Percentiles rank a stretch among this genome's conserved stretches.
These are phyloP conservation scores for Scolanthus callimorphus DNA, from an alignment of 92 coral and sea anemone genomes.

Conservation along the genomic window DNA sequence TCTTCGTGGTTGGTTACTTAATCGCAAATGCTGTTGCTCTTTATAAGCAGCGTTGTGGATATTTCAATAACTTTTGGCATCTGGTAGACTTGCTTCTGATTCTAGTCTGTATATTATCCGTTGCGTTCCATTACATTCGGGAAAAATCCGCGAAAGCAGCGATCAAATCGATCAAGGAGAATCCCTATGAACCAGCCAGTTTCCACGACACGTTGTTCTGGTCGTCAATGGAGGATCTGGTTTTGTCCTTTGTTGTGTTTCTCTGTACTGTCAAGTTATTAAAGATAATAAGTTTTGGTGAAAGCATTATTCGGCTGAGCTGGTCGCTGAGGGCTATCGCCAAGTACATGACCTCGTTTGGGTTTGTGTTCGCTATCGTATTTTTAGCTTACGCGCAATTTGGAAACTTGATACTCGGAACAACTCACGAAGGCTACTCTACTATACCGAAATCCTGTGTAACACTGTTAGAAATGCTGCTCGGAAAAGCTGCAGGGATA, in stretches of 20 bases:
- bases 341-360: slow-evolving; percentile 16
- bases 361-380: slow-evolving; percentile 23
- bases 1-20: slow-evolving; percentile 35
- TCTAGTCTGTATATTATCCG: slow-evolving; percentile 6
- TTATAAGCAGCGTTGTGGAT: slow-evolving; percentile 11
- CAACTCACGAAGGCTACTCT: slow-evolving; percentile 25
- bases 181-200: slow-evolving; percentile 31
- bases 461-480: slow-evolving; percentile 34
- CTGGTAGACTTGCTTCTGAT: slow-evolving; percentile 25
- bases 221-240: slow-evolving; percentile 18
- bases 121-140: slow-evolving; percentile 23
- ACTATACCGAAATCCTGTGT: slow-evolving; percentile 13
- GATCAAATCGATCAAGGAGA: slow-evolving; percentile 26
- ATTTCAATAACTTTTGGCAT: slow-evolving; percentile 30
- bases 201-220: slow-evolving; percentile 23
- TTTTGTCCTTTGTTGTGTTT: slow-evolving; percentile 25
- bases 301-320: slow-evolving; percentile 15
- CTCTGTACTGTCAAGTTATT: slow-evolving; percentile 31
- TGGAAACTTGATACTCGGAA: slow-evolving; percentile 37
- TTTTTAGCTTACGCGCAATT: slow-evolving; percentile 33
- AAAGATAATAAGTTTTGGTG: slow-evolving; percentile 30
- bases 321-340: slow-evolving; percentile 23
- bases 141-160: slow-evolving; percentile 1
- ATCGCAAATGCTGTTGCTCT: slow-evolving; percentile 26
- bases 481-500: slow-evolving; percentile 35